These are phyloP conservation scores for Pterois miles DNA, from an alignment of 2,797 vertebrate genomes.

Conservation along the genomic window DNA sequence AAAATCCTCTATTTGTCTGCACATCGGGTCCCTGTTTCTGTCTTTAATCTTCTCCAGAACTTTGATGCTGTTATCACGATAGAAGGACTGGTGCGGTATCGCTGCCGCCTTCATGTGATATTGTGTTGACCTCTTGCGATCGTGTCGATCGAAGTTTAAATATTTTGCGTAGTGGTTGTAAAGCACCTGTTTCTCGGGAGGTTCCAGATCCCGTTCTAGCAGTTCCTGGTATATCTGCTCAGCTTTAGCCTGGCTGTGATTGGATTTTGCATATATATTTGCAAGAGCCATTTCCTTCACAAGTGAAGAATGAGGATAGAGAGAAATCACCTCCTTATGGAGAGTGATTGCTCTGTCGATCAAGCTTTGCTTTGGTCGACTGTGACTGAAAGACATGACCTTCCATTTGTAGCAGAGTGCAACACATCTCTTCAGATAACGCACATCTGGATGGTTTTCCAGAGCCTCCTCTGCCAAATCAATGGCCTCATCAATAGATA, in stretches of 20 bases:
- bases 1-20: not conserved
- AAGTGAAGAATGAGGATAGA: constrained; percentile 48
- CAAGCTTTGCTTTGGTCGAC: not conserved
- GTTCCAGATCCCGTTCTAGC: constrained; percentile 20
- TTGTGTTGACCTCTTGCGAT: accelerated
- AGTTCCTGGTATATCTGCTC: constrained; percentile 50
- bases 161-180: constrained; percentile 49
- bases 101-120: constrained; percentile 21
- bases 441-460: constrained; percentile 39
- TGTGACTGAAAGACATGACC: not conserved
- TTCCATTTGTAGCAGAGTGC: constrained; percentile 61
- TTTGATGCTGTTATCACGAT: constrained; percentile 3
- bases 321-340: constrained; percentile 34
- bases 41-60: not conserved
- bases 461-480: constrained; percentile 55
- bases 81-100: not conserved
- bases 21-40: accelerated
- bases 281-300: constrained; percentile 30
- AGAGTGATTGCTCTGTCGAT: constrained; percentile 41
- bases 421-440: constrained; percentile 54
- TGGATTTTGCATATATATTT: not conserved
- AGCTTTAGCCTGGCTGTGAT: not conserved
- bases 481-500: constrained; percentile 43
- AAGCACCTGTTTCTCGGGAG: constrained; percentile 42
- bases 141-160: accelerated